These are phyloP conservation scores for Saimiri boliviensis DNA, from an alignment of 2,113 vertebrate genomes.

Conservation along the genomic window DNA sequence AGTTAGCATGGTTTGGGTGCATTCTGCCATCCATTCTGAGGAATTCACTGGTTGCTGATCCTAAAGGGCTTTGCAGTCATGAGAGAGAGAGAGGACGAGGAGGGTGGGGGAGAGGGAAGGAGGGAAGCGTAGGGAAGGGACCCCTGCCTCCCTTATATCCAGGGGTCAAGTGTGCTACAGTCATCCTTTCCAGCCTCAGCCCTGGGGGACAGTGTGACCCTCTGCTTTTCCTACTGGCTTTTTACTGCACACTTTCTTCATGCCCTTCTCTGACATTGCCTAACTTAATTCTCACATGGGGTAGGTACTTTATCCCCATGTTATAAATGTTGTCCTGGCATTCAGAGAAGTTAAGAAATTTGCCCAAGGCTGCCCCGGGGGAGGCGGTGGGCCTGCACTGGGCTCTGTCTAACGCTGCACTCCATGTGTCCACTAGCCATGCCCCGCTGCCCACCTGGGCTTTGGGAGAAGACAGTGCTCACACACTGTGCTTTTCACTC, in stretches of 20 bases:
- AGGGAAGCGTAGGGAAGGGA: fast-evolving
- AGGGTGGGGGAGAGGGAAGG: not conserved
- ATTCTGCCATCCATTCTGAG: not conserved
- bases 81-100: too few species aligned
- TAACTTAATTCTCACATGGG: not conserved
- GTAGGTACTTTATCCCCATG: not conserved
- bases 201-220: not conserved
- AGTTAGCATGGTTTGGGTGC: not conserved
- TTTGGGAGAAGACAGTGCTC: not conserved
- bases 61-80: not conserved
- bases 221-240: not conserved
- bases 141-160: not conserved
- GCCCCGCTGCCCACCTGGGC: not conserved
- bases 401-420: not conserved
- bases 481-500: not conserved
- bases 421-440: fast-evolving
- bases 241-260: not conserved
- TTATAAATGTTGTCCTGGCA: not conserved
- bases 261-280: not conserved
- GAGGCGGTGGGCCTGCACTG: not conserved
- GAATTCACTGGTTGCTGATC: not conserved
- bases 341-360: not conserved
- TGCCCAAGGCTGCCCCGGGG: not conserved
- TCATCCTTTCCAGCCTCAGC: not conserved
- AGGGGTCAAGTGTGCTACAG: not conserved